A percentile compares a stretch with the other conserved stretches of the same genome.
Conservation (phyloP, 2,888 invertebrate genomes). For the Brachycybe producta region DNA sequence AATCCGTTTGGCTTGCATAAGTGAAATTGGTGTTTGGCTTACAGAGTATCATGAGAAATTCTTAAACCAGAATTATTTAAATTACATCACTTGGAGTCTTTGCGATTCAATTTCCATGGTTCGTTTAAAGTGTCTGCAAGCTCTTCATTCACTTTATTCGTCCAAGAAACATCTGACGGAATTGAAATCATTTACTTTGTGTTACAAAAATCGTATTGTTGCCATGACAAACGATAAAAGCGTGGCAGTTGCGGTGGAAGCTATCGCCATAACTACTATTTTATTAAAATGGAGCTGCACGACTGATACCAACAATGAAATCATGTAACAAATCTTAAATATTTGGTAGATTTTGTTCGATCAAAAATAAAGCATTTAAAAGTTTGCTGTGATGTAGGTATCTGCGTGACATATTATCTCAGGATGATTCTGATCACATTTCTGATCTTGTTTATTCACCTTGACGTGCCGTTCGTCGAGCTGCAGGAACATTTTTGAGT, state of each 20-base stretch:
- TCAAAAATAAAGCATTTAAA: too few species aligned
- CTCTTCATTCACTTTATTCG: conserved; percentile 87
- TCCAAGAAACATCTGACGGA: conserved; percentile 88
- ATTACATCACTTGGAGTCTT: conserved; percentile 97
- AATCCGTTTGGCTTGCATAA: conserved; percentile 94
- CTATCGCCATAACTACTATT: conserved; percentile 84
- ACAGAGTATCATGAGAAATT: conserved; percentile 97
- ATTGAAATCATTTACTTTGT: conserved; percentile 93
- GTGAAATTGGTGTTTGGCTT: conserved; percentile 99
- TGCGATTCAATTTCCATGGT: conserved; percentile 97
- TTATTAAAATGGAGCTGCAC: conserved; percentile 52
- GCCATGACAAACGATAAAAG: conserved; percentile 99
- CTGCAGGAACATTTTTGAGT: conserved; percentile 97
- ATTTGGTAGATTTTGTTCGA: too few species aligned
- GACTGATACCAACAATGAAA: conserved; percentile 15
- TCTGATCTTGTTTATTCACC: conserved; percentile 98
- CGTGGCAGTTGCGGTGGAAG: conserved; percentile 93
- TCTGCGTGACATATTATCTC: conserved; percentile 84
- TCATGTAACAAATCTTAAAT: conserved; percentile 10
- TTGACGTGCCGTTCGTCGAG: conserved; percentile 85
- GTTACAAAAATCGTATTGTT: conserved; percentile 97
- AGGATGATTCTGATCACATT: conserved; percentile 97
- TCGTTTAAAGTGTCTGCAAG: conserved; percentile 50
- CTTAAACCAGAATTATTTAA: conserved; percentile 96
- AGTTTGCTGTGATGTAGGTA: conserved; percentile 43